phyloP scores from a whole-genome alignment of 2,113 vertebrate genomes.

The Laterallus jamaicensis region DNA sequence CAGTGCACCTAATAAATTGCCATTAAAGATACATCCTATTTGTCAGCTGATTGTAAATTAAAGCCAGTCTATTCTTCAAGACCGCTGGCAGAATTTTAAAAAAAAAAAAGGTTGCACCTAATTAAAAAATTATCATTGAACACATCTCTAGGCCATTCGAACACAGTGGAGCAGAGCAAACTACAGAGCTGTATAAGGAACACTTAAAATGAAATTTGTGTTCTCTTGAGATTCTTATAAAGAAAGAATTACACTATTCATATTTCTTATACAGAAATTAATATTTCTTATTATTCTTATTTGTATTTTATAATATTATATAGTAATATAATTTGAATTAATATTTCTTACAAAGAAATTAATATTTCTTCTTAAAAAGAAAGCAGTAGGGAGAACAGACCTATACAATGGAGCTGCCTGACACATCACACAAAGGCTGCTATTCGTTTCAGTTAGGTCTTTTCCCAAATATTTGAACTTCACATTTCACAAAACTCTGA shows the following conservation, averaged over 20 bases:
- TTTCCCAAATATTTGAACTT: not conserved
- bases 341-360: too few species aligned
- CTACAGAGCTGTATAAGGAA: not conserved
- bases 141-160: not conserved
- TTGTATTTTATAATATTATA: too few species aligned
- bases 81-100: not conserved
- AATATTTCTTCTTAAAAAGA: not conserved
- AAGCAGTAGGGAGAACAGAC: not conserved
- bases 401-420: not conserved
- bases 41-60: not conserved
- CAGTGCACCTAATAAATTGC: not conserved
- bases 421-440: not conserved
- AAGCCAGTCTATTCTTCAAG: not conserved
- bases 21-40: not conserved
- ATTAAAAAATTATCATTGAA: not conserved
- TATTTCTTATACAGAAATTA: too few species aligned
- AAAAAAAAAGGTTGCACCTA: not conserved
- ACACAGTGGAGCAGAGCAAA: not conserved
- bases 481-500: not conserved
- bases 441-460: not conserved
- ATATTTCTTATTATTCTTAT: too few species aligned
- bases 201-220: not conserved
- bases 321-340: too few species aligned
- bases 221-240: not conserved
- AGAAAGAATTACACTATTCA: not conserved